These are phyloP conservation scores for Trichonephila inaurata DNA, from an alignment of 1,140 invertebrate genomes.

Conservation along the genomic window DNA sequence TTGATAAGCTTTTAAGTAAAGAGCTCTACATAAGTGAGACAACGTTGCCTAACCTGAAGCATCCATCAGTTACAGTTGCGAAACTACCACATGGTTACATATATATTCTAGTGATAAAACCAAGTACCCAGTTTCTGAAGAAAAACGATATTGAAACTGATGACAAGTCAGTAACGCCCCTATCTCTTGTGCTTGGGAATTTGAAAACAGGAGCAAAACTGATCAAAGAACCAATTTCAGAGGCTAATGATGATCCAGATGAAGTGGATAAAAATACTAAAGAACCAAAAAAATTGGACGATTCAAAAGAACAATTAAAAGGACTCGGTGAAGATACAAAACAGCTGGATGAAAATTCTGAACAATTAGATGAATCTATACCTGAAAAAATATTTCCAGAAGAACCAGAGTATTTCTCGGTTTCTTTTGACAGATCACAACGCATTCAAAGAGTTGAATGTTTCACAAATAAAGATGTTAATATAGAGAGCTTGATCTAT, in stretches of 20 bases:
- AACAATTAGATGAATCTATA: background rate
- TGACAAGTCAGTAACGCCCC: too few species aligned
- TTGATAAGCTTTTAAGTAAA: background rate
- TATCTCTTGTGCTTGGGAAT: slow-evolving; percentile 39
- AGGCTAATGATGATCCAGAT: background rate
- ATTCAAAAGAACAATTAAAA: background rate
- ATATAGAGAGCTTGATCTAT: slow-evolving; percentile 8
- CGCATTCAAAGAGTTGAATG: slow-evolving; percentile 46
- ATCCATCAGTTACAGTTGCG: background rate
- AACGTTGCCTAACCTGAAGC: background rate
- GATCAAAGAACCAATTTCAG: background rate
- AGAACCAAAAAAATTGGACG: background rate
- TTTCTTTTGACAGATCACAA: background rate
- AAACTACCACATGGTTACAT: background rate
- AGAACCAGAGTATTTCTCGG: slow-evolving; percentile 56
- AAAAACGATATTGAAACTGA: background rate
- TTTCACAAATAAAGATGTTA: slow-evolving; percentile 28
- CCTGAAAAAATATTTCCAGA: slow-evolving; percentile 12
- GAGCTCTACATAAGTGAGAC: background rate
- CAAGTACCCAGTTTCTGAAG: background rate
- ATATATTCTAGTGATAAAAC: slow-evolving; percentile 24
- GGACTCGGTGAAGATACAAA: background rate
- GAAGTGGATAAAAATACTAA: background rate
- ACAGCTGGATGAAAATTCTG: background rate
- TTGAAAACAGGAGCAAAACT: slow-evolving; percentile 16